These are phyloP conservation scores for Lepidochitona cinerea DNA, from an alignment of 2,888 invertebrate genomes.

Conservation along the genomic window DNA sequence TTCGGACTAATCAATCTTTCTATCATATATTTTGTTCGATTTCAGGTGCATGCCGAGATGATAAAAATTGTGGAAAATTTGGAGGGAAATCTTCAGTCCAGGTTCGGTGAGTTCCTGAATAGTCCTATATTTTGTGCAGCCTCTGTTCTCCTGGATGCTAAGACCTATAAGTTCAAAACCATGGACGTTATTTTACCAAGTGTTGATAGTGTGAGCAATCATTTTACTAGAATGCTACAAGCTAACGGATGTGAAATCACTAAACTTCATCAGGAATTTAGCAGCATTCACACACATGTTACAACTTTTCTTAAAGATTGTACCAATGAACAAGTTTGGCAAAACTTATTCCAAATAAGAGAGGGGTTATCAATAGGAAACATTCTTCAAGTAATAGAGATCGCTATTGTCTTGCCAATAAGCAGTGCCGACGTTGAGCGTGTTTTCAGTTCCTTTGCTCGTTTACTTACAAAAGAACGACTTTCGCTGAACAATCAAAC, in stretches of 20 bases:
- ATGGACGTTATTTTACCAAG: background rate
- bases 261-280: background rate
- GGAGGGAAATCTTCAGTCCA: background rate
- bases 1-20: no score
- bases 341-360: background rate
- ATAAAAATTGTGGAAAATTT: background rate
- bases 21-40: no score
- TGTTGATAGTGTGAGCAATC: background rate
- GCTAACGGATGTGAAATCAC: background rate
- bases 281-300: background rate
- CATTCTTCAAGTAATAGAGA: no score
- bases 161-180: background rate
- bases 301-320: background rate
- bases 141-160: background rate
- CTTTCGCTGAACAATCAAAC: no score
- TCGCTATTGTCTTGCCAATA: no score
- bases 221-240: background rate
- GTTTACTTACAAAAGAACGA: no score
- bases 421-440: no score
- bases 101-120: background rate
- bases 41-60: background rate
- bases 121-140: background rate
- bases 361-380: background rate
- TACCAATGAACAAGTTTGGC: background rate
- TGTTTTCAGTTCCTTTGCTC: no score